Percentiles rank a stretch among this genome's conserved stretches.
phyloP scores from a whole-genome alignment of 2,113 vertebrate species.

The Aptenodytes forsteri region DNA sequence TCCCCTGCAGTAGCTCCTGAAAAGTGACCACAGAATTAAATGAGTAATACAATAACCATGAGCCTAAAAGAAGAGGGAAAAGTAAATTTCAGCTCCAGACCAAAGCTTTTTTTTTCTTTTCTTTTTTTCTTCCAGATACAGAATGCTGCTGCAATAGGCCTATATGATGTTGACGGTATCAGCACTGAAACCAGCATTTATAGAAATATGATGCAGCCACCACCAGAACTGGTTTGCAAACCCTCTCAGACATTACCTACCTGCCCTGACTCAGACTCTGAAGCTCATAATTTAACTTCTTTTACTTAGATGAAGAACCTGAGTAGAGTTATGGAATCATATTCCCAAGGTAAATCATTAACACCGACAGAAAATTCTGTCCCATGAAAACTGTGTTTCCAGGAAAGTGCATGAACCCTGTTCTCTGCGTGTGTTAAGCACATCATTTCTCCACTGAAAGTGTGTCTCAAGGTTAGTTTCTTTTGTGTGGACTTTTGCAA shows the following conservation, averaged over 20 bases:
- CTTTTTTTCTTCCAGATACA: neutral
- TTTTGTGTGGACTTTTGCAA: neutral
- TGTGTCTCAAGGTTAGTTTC: neutral
- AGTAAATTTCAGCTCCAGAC: neutral
- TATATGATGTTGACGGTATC: neutral
- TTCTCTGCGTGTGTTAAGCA: neutral
- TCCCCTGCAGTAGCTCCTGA: neutral
- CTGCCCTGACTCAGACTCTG: neutral
- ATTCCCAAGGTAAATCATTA: neutral
- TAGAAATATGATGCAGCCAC: neutral
- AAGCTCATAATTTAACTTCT: neutral
- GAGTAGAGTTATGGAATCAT: neutral
- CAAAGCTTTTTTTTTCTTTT: neutral
- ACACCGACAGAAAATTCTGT: neutral
- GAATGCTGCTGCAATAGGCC: neutral
- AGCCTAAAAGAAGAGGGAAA: neutral
- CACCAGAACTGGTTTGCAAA: neutral
- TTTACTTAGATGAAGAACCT: neutral
- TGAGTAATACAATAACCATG: neutral
- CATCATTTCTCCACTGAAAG: neutral
- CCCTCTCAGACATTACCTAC: neutral
- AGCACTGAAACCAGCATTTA: neutral
- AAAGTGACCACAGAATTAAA: neutral
- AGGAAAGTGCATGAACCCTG: neutral
- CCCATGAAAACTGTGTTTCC: neutral